A percentile compares a stretch with the other conserved stretches of the same genome.
Conservation (phyloP, 2,797 vertebrate species). For the Dromococcyx pavoninus region DNA sequence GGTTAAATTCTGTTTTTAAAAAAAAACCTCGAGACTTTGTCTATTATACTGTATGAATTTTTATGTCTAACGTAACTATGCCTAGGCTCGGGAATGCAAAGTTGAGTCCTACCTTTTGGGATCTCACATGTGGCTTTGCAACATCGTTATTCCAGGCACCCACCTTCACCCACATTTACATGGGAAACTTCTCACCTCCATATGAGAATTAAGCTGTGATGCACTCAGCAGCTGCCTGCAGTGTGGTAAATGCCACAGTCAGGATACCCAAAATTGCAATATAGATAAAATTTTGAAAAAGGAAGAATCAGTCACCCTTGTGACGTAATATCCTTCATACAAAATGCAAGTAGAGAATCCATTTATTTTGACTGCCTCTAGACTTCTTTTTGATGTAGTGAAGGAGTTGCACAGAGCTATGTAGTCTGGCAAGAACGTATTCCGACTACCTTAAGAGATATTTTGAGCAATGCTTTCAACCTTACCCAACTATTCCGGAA, state of each 20-base stretch:
- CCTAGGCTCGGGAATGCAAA: not conserved
- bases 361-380: not conserved
- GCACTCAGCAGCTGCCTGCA: not conserved
- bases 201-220: not conserved
- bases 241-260: not conserved
- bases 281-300: not conserved
- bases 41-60: not conserved
- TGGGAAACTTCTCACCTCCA: not conserved
- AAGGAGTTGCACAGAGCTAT: not conserved
- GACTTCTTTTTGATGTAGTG: not conserved
- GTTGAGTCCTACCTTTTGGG: not conserved
- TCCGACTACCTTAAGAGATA: too few species aligned
- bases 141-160: not conserved
- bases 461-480: too few species aligned
- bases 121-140: not conserved
- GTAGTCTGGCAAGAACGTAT: not conserved
- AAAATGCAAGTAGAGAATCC: not conserved
- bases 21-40: not conserved
- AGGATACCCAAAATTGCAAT: not conserved
- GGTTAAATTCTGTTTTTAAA: not conserved
- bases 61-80: not conserved
- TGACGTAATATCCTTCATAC: not conserved
- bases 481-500: too few species aligned
- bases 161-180: not conserved
- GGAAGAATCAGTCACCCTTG: not conserved